Conservation (phyloP, 2,888 invertebrate genomes). For the Andrena trimmerana region DNA sequence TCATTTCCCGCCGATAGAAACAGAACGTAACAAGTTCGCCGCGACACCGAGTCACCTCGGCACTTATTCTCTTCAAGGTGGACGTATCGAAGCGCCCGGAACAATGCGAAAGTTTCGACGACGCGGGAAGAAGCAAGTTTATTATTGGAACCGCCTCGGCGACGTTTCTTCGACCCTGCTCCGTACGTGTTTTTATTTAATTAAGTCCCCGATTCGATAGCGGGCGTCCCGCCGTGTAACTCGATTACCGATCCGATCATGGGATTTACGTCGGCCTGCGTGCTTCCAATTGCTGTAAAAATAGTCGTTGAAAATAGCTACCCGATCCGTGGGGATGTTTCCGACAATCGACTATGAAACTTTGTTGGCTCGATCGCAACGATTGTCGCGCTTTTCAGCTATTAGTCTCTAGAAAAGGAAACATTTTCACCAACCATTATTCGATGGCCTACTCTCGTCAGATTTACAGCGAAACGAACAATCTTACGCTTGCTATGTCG, state of each 20-base stretch:
- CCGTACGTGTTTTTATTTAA: conserved; percentile 45
- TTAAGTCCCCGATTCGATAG: conserved; percentile 34
- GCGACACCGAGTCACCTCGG: conserved; percentile 21
- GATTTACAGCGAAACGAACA: not conserved
- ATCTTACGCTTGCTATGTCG: not conserved
- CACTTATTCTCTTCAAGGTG: conserved; percentile 37
- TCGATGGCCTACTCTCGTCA: not conserved
- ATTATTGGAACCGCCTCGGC: conserved; percentile 17
- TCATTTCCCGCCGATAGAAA: conserved; percentile 38
- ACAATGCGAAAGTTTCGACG: conserved; percentile 25
- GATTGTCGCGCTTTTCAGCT: not conserved
- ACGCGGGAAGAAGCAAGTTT: conserved; percentile 25
- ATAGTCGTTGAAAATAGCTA: not conserved
- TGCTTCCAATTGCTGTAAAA: not conserved
- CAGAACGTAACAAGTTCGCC: conserved; percentile 43
- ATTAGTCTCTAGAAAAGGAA: not conserved
- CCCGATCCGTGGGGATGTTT: not conserved
- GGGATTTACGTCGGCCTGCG: conserved; percentile 10
- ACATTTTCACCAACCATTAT: not conserved
- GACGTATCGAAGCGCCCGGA: conserved; percentile 19
- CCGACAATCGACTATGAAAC: not conserved
- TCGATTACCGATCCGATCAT: conserved; percentile 15
- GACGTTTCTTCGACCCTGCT: conserved; percentile 4
- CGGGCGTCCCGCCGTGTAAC: not conserved
- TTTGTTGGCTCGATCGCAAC: conserved; percentile 4